phyloP scores from a whole-genome alignment of 2,888 invertebrate species.

The Drosophila formosana region DNA sequence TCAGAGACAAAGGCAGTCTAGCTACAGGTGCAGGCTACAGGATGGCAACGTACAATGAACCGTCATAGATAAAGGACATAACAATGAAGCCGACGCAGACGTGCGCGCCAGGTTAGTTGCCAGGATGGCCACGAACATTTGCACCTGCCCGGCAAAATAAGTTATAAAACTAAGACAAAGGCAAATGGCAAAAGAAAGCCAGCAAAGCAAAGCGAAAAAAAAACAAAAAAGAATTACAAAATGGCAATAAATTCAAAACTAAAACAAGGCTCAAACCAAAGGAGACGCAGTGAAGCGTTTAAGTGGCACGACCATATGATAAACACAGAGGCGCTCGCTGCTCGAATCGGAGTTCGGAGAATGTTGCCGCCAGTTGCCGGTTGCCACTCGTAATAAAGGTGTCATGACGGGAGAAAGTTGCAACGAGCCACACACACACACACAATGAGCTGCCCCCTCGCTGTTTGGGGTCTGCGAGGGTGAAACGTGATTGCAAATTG shows the following conservation, averaged over 20 bases:
- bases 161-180: slow-evolving; percentile 76
- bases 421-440: slow-evolving; percentile 26
- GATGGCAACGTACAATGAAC: slow-evolving; percentile 71
- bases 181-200: slow-evolving; percentile 44
- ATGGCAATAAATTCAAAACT: slow-evolving; percentile 81
- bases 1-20: slow-evolving; percentile 25
- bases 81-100: slow-evolving; percentile 79
- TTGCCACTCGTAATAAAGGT: slow-evolving; percentile 68
- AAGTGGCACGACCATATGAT: slow-evolving; percentile 74
- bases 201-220: slow-evolving; percentile 14
- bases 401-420: slow-evolving; percentile 71
- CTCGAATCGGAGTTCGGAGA: slow-evolving; percentile 20
- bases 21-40: slow-evolving; percentile 55
- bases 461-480: slow-evolving; percentile 32
- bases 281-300: slow-evolving; percentile 55
- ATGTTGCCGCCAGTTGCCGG: slow-evolving; percentile 35
- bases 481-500: slow-evolving; percentile 84
- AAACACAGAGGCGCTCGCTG: slow-evolving; percentile 46
- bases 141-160: slow-evolving; percentile 75
- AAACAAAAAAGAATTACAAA: slow-evolving; percentile 64
- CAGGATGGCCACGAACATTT: slow-evolving; percentile 62
- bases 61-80: slow-evolving; percentile 79
- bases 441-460: slow-evolving; percentile 22
- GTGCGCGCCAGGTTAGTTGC: slow-evolving; percentile 54
- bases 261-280: slow-evolving; percentile 65